Conservation (phyloP, 2,113 vertebrate species). For the Rhizomys pruinosus region DNA sequence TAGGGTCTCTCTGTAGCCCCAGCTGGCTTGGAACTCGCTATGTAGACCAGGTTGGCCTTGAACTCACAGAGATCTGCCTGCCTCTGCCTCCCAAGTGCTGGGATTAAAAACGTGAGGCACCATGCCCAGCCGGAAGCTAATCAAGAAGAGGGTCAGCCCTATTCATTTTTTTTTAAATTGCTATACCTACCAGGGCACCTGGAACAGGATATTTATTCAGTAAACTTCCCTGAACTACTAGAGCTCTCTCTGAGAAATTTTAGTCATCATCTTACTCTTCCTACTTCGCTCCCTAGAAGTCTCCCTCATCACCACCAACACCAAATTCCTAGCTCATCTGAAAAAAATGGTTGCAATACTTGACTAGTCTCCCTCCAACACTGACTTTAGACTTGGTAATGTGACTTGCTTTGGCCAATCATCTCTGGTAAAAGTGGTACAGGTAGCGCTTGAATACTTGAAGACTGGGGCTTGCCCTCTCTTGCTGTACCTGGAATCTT, state of each 20-base stretch:
- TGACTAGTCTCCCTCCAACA: neutral
- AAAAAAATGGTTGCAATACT: neutral
- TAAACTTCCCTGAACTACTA: neutral
- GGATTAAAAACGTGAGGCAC: too few species aligned
- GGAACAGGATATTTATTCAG: neutral
- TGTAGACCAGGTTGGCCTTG: too few species aligned
- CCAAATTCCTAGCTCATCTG: neutral
- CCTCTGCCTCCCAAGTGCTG: too few species aligned
- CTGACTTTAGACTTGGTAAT: neutral
- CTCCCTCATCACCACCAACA: neutral
- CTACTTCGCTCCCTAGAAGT: neutral
- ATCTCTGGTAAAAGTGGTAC: neutral
- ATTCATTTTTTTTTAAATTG: neutral
- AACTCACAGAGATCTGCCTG: too few species aligned
- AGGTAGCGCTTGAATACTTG: neutral
- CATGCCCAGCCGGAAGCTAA: too few species aligned
- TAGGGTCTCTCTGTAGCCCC: too few species aligned
- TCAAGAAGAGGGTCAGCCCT: neutral
- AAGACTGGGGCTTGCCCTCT: neutral
- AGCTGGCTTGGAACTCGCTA: too few species aligned
- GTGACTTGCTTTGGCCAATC: conserved; percentile 6
- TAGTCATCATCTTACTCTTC: neutral
- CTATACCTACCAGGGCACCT: neutral
- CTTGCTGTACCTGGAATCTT: neutral
- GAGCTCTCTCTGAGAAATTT: neutral